phyloP scores from a whole-genome alignment of 2,888 invertebrate species.

The Unio delphinus region DNA sequence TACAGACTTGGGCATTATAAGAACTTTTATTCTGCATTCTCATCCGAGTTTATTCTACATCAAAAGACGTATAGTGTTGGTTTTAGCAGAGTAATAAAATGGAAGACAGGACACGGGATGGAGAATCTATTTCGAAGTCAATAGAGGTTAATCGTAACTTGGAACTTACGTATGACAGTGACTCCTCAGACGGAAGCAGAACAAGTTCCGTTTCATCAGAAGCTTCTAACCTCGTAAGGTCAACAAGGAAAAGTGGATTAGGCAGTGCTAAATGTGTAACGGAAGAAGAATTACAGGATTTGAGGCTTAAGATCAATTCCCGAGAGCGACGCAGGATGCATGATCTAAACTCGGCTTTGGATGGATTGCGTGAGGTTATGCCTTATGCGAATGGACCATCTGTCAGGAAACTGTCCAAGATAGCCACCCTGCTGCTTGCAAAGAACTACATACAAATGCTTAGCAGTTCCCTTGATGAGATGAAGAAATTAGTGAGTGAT shows the following conservation, averaged over 20 bases:
- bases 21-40: no score
- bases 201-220: neutral
- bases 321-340: constrained; percentile 74
- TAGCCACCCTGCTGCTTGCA: constrained; percentile 68
- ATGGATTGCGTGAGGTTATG: constrained; percentile 71
- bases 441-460: constrained; percentile 71
- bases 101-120: constrained; percentile 9
- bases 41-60: neutral
- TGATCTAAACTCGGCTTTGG: constrained; percentile 72
- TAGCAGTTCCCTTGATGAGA: constrained; percentile 68
- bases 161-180: constrained; percentile 32
- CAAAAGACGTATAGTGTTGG: neutral
- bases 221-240: constrained; percentile 1
- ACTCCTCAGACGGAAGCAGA: constrained; percentile 18
- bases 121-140: constrained; percentile 4
- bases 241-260: constrained; percentile 1
- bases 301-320: constrained; percentile 72
- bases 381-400: constrained; percentile 70
- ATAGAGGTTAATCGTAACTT: constrained; percentile 7
- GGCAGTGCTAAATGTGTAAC: constrained; percentile 34
- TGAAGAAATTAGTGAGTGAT: constrained; percentile 69
- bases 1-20: no score
- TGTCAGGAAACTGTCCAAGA: constrained; percentile 69
- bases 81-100: constrained; percentile 9
- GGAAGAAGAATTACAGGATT: constrained; percentile 63